Conservation (phyloP, 1,140 invertebrate genomes). For the Brachionus calyciflorus region DNA sequence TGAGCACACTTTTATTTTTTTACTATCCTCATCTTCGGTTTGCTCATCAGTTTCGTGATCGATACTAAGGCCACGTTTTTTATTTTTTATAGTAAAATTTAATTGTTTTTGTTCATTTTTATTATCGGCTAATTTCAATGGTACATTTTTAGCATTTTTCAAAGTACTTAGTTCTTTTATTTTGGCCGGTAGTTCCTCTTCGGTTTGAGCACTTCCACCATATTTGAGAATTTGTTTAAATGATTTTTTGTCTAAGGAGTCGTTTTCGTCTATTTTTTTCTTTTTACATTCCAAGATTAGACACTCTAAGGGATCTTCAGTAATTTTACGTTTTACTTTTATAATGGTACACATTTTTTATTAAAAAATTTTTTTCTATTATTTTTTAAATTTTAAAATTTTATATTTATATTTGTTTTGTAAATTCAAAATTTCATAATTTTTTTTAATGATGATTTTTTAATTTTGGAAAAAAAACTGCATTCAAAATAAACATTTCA, state of each 20-base stretch:
- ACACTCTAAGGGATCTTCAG: constrained; percentile 42
- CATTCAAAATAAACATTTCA: too few species aligned
- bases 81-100: constrained; percentile 12
- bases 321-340: constrained; percentile 40
- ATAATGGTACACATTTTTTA: constrained; percentile 42
- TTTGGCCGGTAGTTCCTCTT: constrained; percentile 18
- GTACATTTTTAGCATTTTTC: not conserved
- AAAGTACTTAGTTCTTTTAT: not conserved
- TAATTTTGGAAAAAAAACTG: too few species aligned
- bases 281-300: constrained; percentile 40
- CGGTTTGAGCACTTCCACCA: constrained; percentile 3
- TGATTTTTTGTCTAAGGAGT: not conserved
- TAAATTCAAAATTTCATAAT: too few species aligned
- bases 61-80: not conserved
- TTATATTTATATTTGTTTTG: too few species aligned
- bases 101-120: not conserved
- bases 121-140: not conserved
- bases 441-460: too few species aligned
- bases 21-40: not conserved
- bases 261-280: constrained; percentile 15
- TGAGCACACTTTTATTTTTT: not conserved
- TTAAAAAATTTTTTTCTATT: too few species aligned
- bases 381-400: too few species aligned
- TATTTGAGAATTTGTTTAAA: constrained; percentile 44
- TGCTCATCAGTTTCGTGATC: not conserved